These are phyloP conservation scores for Lepeophtheirus salmonis DNA, from an alignment of 1,140 invertebrate genomes.

Conservation along the genomic window DNA sequence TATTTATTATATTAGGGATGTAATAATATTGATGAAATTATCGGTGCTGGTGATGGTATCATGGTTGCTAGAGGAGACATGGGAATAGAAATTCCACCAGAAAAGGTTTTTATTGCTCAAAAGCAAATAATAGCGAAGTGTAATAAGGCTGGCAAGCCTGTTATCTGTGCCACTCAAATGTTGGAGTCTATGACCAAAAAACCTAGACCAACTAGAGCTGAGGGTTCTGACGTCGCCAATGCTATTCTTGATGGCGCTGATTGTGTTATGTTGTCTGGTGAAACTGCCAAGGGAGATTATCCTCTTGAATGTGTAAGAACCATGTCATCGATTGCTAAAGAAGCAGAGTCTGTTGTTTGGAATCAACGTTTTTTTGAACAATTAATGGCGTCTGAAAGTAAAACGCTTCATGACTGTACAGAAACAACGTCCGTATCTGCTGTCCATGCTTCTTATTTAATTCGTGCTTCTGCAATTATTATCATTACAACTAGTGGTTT, in stretches of 20 bases:
- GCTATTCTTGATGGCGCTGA: slow-evolving; percentile 92
- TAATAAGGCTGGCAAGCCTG: slow-evolving; percentile 78
- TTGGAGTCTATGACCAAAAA: slow-evolving; percentile 96
- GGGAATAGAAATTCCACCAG: slow-evolving; percentile 91
- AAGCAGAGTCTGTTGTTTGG: slow-evolving; percentile 93
- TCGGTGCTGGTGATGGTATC: slow-evolving; percentile 76
- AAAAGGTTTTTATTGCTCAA: slow-evolving; percentile 96
- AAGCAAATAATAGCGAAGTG: slow-evolving; percentile 89
- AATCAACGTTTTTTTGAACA: slow-evolving; percentile 79
- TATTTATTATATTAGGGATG: no score
- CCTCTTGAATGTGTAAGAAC: slow-evolving; percentile 76
- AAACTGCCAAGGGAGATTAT: slow-evolving; percentile 93
- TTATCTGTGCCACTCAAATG: slow-evolving; percentile 97
- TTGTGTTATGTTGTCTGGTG: slow-evolving; percentile 97
- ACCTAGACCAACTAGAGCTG: slow-evolving; percentile 81
- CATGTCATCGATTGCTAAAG: slow-evolving; percentile 91
- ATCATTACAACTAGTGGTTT: slow-evolving; percentile 84
- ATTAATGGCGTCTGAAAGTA: slow-evolving; percentile 38
- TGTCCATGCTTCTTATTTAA: slow-evolving; percentile 83
- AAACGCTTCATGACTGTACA: slow-evolving; percentile 48
- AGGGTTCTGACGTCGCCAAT: slow-evolving; percentile 92
- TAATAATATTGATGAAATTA: slow-evolving; percentile 80
- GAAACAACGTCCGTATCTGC: slow-evolving; percentile 88
- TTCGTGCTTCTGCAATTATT: slow-evolving; percentile 74
- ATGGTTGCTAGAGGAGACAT: slow-evolving; percentile 94